Base-by-base conservation (phyloP, 2,888 invertebrate species). In the Dimorphilus gyrociliatus region DNA sequence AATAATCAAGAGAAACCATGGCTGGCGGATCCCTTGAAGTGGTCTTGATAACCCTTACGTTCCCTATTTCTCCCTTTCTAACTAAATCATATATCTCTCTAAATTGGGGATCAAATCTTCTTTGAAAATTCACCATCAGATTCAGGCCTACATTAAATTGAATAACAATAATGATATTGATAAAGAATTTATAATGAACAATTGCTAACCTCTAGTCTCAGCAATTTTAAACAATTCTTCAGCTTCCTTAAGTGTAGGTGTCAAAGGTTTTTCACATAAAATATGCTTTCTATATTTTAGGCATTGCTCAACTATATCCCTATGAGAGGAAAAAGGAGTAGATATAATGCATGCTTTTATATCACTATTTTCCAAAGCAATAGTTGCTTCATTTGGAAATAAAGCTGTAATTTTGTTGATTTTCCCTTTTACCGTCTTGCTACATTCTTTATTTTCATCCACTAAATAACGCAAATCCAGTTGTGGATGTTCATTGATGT, bases 211-310 rank as follows among this genome's bases (percentile, higher is more conserved):
- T 26, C 65, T 63, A 27, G 65, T 57, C 30, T 65, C 64, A 0
- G 75, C 74, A 1, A 67, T 53, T 25, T 70, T 66, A 47, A 72
- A 74, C 42, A 73, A 73, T 33, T 64, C 67, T 36, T 58, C 60
- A 0, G 71, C 69, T 4, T 68, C 63, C 23, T 64, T 60, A 2
- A 66, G 56, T 37, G 66, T 62, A 38, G 71, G 66, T 1, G 74
- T 71, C n/a, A 76, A 67, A 0, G 76, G 76, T 46, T 76, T 76
- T 51, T 76, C 75, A 47, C 74, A 74, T 49, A 73, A 74, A 0
- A 76, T 72, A 16, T 71, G 70, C 48, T 75, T 75, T 3, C 49
- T 57, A 53, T 33, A 27, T 3, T 35, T 7, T 4, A 51, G 30
- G 4, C 46, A 40, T 6, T 39, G 35, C n/a, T 25, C 38, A 10